Evolutionary conservation across 2,113 vertebrate species (phyloP), one percentile per base, ranked within the genome.

Genomic region (Colossoma macropomum): DNA sequence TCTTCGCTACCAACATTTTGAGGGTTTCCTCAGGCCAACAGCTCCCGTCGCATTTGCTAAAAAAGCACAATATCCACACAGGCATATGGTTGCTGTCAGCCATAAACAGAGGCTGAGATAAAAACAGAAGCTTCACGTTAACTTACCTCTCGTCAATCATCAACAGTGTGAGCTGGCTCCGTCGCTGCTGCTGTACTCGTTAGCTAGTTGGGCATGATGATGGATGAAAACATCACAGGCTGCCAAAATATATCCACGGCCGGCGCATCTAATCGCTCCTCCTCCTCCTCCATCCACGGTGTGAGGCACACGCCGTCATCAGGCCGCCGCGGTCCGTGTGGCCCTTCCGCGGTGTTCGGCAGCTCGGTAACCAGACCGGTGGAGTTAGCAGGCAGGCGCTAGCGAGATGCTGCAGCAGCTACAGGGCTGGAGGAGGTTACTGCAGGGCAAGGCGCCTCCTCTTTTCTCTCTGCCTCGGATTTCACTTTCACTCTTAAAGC

Each of bases 401-500:
- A 75, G 11, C 79, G 82, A 19, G 72, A 88, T 88, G 90, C 88
- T 84, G 88, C 87, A 86, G 84, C 90, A 88, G 84, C 69, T 60
- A 74, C 56, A 74, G 79, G 72, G 83, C 62, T 78, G 59, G 69
- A 72, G 77, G 76, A 69, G 80, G 85, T 88, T 83, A 85, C 86
- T 81, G 54, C 52, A 78, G 82, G 77, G 74, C 75, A 86, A 66
- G 83, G 65, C 50, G 78, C 72, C 32, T 59, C 23, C 75, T 66
- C 77, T 45, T 54, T 19, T 78, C 32, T 25, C 59, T 78, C 38
- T 65, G 74, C 48, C 89, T 93, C 91, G 79, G 81, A 85, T 93
- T 93, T 90, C 92, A 92, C 70, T 86, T 75, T 83, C 79, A 77
- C 82, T 89, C 91, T 94, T 93, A 94, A 94, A 94, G 92, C 85